A percentile compares a stretch with the other conserved stretches of the same genome.
Evolutionary conservation across 1,140 invertebrate genomes (phyloP).

Genomic region (Stegodyphus mimosarum): DNA sequence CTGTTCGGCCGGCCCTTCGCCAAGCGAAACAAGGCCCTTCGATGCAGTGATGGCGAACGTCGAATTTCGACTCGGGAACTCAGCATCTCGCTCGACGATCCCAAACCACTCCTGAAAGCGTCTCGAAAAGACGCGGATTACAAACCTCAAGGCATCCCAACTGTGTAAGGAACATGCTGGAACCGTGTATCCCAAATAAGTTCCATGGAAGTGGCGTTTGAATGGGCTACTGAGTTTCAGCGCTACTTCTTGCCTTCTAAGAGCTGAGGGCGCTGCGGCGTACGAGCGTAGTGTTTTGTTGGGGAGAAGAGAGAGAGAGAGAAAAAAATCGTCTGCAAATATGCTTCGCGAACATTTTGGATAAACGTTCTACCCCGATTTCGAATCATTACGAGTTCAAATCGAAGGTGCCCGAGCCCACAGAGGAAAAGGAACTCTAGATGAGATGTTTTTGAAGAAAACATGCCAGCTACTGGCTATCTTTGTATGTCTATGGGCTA

Average conservation of each 20-base stretch:
- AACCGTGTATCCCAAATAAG: neutral
- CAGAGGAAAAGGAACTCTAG: slow-evolving; percentile 33
- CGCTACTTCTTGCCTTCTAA: neutral
- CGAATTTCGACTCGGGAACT: slow-evolving; percentile 18
- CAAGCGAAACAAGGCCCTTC: slow-evolving; percentile 38
- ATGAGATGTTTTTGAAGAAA: slow-evolving; percentile 64
- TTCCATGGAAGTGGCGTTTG: neutral
- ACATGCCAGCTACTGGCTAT: slow-evolving; percentile 62
- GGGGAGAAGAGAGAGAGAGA: neutral
- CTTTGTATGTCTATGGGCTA: slow-evolving; percentile 56
- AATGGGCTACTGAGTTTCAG: slow-evolving; percentile 3
- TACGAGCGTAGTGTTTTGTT: neutral
- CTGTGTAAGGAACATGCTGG: neutral
- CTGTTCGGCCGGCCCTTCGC: slow-evolving; percentile 43
- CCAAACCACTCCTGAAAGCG: neutral
- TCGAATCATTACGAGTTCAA: slow-evolving; percentile 9
- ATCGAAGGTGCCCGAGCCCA: slow-evolving; percentile 1
- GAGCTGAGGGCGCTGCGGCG: slow-evolving; percentile 1
- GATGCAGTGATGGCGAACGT: slow-evolving; percentile 50
- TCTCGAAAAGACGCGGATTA: neutral
- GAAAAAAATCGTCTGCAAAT: slow-evolving; percentile 47
- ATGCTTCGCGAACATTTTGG: slow-evolving; percentile 31
- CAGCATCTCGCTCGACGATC: neutral
- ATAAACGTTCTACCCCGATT: slow-evolving; percentile 27
- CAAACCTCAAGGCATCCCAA: neutral